Conservation (phyloP, 2,797 vertebrate species). For the Arrhamphus sclerolepis region DNA sequence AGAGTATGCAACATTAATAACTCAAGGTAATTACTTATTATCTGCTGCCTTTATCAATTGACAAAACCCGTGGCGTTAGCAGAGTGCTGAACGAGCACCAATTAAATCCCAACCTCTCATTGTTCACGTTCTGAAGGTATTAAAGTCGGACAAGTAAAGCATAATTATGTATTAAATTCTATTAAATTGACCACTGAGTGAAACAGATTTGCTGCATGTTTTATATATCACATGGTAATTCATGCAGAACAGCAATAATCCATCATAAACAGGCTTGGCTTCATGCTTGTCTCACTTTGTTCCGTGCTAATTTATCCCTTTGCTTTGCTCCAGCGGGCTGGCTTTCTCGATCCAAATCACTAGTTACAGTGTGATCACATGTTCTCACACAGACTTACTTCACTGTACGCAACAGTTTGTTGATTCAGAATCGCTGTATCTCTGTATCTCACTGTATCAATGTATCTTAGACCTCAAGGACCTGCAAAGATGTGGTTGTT, state of each 20-base stretch:
- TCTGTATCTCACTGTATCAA: too few relatives aligned
- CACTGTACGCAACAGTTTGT: slow-evolving; percentile 27
- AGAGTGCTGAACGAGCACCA: slow-evolving; percentile 48
- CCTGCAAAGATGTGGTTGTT: slow-evolving; percentile 35
- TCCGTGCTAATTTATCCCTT: slow-evolving; percentile 29
- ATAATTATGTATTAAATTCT: slow-evolving; percentile 78
- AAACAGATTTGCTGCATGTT: slow-evolving; percentile 71
- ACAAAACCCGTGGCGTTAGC: slow-evolving; percentile 45
- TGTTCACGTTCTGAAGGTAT: slow-evolving; percentile 58
- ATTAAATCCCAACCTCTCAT: slow-evolving; percentile 63
- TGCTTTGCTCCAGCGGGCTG: slow-evolving; percentile 3
- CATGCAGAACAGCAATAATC: slow-evolving; percentile 73
- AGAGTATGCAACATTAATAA: slow-evolving; percentile 51
- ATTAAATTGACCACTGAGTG: slow-evolving; percentile 75
- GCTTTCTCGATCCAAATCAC: not conserved
- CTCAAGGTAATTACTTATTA: slow-evolving; percentile 62
- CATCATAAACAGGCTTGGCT: slow-evolving; percentile 49
- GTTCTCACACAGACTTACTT: slow-evolving; percentile 22
- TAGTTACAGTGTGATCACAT: slow-evolving; percentile 37
- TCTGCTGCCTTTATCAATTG: slow-evolving; percentile 58
- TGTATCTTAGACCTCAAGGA: slow-evolving; percentile 48
- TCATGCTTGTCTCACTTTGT: slow-evolving; percentile 39
- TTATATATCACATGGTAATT: slow-evolving; percentile 66
- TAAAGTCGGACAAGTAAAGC: slow-evolving; percentile 71
- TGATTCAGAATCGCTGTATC: slow-evolving; percentile 47